Percentiles rank a stretch among this genome's conserved stretches.
These are phyloP conservation scores for Myodes glareolus DNA, from an alignment of 2,113 vertebrate species.

Conservation along the genomic window DNA sequence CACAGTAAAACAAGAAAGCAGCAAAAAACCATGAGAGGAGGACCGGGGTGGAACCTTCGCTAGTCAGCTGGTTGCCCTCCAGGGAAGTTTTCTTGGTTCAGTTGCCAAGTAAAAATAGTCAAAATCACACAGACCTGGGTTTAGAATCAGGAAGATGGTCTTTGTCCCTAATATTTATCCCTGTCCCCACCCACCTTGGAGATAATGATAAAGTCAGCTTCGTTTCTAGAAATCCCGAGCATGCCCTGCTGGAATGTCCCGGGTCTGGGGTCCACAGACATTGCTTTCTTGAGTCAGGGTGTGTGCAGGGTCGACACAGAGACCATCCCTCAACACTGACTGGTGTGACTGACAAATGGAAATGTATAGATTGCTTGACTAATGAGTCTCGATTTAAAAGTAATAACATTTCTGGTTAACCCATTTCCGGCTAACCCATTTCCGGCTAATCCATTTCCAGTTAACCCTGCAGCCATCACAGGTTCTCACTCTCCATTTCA, in stretches of 20 bases:
- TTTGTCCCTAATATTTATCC: background rate
- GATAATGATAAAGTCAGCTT: background rate
- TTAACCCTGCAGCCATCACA: background rate
- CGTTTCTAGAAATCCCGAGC: background rate
- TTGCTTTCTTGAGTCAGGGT: background rate
- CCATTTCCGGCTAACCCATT: background rate
- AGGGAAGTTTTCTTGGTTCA: background rate
- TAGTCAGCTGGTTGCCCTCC: background rate
- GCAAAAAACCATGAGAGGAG: slow-evolving; percentile 45
- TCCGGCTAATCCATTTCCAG: background rate
- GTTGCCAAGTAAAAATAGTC: slow-evolving; percentile 2
- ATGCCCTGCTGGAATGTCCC: accelerated
- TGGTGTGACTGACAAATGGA: background rate
- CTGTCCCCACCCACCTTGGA: background rate
- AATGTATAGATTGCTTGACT: background rate
- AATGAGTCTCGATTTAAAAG: slow-evolving; percentile 16
- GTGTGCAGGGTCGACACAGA: background rate
- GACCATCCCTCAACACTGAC: background rate
- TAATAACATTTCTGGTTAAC: background rate
- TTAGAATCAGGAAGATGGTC: background rate
- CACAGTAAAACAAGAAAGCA: slow-evolving; percentile 65
- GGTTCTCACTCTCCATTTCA: background rate
- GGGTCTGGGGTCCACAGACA: background rate
- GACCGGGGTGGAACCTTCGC: background rate
- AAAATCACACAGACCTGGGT: background rate